Evolutionary conservation across 2,113 vertebrate species (phyloP).

Genomic region (Chaenogobius annularis): DNA sequence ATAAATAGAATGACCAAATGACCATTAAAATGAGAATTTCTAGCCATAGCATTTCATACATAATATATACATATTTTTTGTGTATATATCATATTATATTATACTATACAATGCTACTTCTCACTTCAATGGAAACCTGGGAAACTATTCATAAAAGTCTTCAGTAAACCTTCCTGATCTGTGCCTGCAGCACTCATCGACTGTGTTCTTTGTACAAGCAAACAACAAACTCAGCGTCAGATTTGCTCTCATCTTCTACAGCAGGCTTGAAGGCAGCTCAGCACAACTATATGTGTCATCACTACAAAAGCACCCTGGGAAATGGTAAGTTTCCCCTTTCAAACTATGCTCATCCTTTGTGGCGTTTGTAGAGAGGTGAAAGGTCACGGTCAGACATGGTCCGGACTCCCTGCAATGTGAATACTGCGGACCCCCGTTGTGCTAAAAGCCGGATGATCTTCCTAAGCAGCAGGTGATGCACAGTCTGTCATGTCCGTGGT

Average conservation of each 20-base stretch:
- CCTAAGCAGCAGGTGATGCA: constrained; percentile 40
- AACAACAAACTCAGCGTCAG: constrained; percentile 18
- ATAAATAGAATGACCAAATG: too few species aligned
- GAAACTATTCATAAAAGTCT: constrained; percentile 3
- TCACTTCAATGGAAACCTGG: constrained; percentile 1
- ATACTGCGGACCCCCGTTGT: constrained; percentile 45
- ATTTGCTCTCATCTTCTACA: constrained; percentile 25
- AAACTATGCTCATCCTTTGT: constrained; percentile 45
- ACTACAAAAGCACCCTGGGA: constrained; percentile 28
- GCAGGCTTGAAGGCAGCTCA: constrained; percentile 30
- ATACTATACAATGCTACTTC: not conserved
- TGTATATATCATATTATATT: too few species aligned
- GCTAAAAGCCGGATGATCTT: constrained; percentile 60
- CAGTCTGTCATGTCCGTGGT: constrained; percentile 13
- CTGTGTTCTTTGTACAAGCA: constrained; percentile 19
- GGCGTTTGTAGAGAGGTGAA: constrained; percentile 18
- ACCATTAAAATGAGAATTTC: too few species aligned
- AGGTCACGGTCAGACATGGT: constrained; percentile 41
- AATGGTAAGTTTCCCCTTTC: constrained; percentile 38
- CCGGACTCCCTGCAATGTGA: constrained; percentile 26
- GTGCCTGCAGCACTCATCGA: constrained; percentile 4
- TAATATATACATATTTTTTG: too few species aligned
- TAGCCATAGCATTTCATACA: too few species aligned
- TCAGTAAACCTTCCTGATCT: constrained; percentile 10
- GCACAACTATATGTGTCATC: constrained; percentile 20